phyloP scores from a whole-genome alignment of 2,888 invertebrate genomes.

The Drosophila quinaria region DNA sequence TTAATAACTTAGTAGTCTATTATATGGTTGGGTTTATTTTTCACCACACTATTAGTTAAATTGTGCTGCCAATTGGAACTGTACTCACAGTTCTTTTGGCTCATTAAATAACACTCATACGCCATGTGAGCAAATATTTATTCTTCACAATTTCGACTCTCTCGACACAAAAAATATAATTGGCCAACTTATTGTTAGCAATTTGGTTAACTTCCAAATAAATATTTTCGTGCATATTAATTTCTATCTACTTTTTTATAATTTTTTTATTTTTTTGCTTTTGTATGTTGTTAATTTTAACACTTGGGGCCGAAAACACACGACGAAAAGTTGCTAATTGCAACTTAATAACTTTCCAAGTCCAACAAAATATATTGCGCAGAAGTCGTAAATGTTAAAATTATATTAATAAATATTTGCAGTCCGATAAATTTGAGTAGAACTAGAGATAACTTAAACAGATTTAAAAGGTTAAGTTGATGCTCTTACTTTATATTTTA shows the following conservation, averaged over 20 bases:
- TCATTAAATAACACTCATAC: conserved; percentile 10
- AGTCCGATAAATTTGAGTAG: background rate
- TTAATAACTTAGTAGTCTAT: background rate
- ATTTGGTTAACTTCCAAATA: conserved; percentile 13
- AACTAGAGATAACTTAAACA: background rate
- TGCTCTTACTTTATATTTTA: background rate
- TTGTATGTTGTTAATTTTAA: conserved; percentile 56
- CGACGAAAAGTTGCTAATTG: conserved; percentile 56
- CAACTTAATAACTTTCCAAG: conserved; percentile 37
- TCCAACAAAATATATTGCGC: conserved; percentile 17
- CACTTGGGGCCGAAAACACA: conserved; percentile 44
- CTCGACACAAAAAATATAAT: conserved; percentile 11
- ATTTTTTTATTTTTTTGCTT: conserved; percentile 11
- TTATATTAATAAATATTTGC: conserved; percentile 28
- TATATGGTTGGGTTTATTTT: background rate
- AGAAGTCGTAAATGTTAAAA: conserved; percentile 16
- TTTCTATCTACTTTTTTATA: conserved; percentile 15
- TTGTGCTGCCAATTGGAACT: background rate
- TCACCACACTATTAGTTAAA: background rate
- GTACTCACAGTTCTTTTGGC: conserved; percentile 1
- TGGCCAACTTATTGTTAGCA: conserved; percentile 4
- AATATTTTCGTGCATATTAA: conserved; percentile 29
- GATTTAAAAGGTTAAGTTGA: background rate
- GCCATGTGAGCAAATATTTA: conserved; percentile 57
- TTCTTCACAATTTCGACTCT: conserved; percentile 18